Evolutionary conservation across 2,113 vertebrate species (phyloP), one percentile per base, ranked within the genome.

Genomic region (Cygnus buccinator): DNA sequence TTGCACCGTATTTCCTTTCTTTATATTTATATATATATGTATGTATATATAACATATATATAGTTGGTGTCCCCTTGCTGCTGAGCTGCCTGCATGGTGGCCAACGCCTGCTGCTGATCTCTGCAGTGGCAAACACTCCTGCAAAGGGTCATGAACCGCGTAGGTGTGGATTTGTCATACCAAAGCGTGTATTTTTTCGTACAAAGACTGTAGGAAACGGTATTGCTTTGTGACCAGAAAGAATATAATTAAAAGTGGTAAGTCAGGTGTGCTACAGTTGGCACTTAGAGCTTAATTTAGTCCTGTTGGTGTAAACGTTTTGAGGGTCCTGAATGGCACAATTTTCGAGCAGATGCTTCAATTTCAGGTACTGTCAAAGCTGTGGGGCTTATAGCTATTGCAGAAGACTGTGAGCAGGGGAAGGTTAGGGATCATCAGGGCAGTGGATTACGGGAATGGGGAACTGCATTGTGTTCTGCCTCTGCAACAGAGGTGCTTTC

Each of bases 71-170:
- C 46, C 5, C 46, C 46, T 48, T 3, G 33, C 37, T 92, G 52
- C 52, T 63, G 19, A 8, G 48, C 22, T 59, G n/a, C 3, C 0
- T 17, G 5, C 3, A 1, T 55, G 39, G 29, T 63, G 57, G 44
- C 62, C 70, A 68, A 28, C 43, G 37, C 3, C 55, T 68, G 22
- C 62, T 63, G 20, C 55, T 3, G 4, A 15, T 43, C 41, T 44
- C n/a, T 10, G 29, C 0, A 0, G 13, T 41, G 63, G 33, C 44
- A 52, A 46, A 73, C 37, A 17, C 18, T 41, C 26, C 17, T 63
- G 92, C 52, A 67, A 6, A 29, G 12, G n/a, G 66, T 93, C 61
- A 55, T 66, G 59, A 86, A 31, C 31, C 11, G 1, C 8, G 44
- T n/a, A 70, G 37, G 19, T 75, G 41, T 46, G 75, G 50, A 33